These are phyloP conservation scores for Gasteruption jaculator DNA, from an alignment of 2,888 invertebrate species.

Conservation along the genomic window DNA sequence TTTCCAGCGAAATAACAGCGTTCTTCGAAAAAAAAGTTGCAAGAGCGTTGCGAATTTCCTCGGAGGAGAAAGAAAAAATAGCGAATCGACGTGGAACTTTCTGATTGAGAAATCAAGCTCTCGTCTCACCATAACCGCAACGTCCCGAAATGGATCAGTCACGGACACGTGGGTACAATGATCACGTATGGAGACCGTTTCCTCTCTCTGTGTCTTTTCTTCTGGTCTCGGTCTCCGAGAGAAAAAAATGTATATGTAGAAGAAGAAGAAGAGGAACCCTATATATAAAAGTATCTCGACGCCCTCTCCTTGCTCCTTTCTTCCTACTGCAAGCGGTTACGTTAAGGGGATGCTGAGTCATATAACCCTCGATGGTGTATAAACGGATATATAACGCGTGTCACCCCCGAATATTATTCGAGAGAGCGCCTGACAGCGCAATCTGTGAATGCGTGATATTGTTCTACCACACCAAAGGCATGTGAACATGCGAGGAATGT, in stretches of 20 bases:
- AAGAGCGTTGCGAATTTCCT: conserved; percentile 30
- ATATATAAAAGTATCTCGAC: conserved; percentile 12
- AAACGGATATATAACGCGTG: conserved; percentile 33
- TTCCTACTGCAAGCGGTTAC: conserved; percentile 12
- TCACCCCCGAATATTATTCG: conserved; percentile 46
- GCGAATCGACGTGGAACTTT: conserved; percentile 18
- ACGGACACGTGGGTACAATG: conserved; percentile 36
- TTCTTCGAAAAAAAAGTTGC: no score
- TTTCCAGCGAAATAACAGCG: no score
- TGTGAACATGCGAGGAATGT: conserved; percentile 26
- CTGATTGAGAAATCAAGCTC: conserved; percentile 30
- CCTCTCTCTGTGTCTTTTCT: conserved; percentile 10
- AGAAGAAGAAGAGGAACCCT: conserved; percentile 2
- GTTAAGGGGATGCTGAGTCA: conserved; percentile 43
- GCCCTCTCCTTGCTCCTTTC: conserved; percentile 12
- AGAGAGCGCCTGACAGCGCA: conserved; percentile 43
- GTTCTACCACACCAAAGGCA: conserved; percentile 23
- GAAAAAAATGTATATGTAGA: neutral
- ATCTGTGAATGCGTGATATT: conserved; percentile 47
- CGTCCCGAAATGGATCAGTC: conserved; percentile 34
- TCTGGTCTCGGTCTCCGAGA: conserved; percentile 13
- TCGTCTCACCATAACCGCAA: no score
- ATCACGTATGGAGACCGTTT: conserved; percentile 2
- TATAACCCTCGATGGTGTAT: conserved; percentile 25
- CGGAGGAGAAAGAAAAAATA: no score